These are phyloP conservation scores for Lindbergichthys nudifrons DNA, from an alignment of 2,797 vertebrate genomes.

Conservation along the genomic window DNA sequence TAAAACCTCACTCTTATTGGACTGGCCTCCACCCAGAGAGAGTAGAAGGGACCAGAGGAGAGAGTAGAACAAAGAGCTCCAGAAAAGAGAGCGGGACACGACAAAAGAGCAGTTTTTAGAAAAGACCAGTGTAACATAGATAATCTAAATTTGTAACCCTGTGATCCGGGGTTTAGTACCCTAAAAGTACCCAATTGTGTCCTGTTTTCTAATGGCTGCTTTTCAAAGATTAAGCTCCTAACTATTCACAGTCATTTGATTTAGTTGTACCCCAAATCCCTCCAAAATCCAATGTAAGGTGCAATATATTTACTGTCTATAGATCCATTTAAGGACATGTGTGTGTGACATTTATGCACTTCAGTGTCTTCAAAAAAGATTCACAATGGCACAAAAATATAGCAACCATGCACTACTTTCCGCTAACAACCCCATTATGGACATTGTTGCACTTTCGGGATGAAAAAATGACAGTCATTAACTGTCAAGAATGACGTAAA, in stretches of 20 bases:
- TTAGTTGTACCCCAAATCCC: neutral
- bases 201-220: slow-evolving; percentile 17
- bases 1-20: slow-evolving; percentile 63
- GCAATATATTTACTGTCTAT: neutral
- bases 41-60: slow-evolving; percentile 34
- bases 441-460: neutral
- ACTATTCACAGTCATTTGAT: neutral
- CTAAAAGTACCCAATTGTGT: slow-evolving; percentile 1
- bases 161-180: slow-evolving; percentile 16
- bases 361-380: neutral
- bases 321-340: neutral
- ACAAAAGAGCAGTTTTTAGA: slow-evolving; percentile 49
- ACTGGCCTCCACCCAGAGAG: slow-evolving; percentile 66
- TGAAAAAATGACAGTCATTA: neutral
- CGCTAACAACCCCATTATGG: neutral
- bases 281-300: neutral
- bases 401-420: neutral
- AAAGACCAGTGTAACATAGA: slow-evolving; percentile 30
- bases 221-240: slow-evolving; percentile 1
- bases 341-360: neutral
- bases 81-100: slow-evolving; percentile 44
- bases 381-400: neutral
- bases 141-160: slow-evolving; percentile 37
- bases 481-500: neutral
- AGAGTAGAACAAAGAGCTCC: slow-evolving; percentile 47